Percentiles rank a stretch among this genome's conserved stretches.
phyloP scores from a whole-genome alignment of 2,113 vertebrate genomes.

The Caretta caretta region DNA sequence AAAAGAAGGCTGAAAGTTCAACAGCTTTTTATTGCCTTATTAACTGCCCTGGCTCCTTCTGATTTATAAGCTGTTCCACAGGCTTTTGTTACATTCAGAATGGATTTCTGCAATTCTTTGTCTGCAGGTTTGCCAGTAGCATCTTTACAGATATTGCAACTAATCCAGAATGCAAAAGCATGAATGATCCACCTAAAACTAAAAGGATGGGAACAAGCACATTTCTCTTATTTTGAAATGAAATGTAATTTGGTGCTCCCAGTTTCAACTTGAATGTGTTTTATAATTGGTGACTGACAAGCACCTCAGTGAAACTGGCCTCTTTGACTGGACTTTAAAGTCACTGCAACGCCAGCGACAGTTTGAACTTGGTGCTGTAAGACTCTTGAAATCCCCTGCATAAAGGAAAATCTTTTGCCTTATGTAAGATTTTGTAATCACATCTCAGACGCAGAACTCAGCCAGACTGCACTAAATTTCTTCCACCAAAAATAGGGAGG shows the following conservation, averaged over 20 bases:
- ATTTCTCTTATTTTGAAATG: background rate
- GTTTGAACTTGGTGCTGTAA: background rate
- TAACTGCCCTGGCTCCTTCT: background rate
- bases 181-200: background rate
- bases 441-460: slow-evolving; percentile 7
- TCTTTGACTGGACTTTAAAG: background rate
- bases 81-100: background rate
- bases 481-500: background rate
- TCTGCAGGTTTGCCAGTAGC: background rate
- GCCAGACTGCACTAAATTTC: background rate
- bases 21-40: background rate
- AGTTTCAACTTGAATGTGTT: background rate
- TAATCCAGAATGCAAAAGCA: background rate
- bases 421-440: background rate
- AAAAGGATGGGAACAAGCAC: background rate
- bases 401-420: background rate
- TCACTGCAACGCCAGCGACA: background rate
- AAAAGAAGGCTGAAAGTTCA: background rate
- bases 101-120: background rate
- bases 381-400: background rate
- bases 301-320: background rate
- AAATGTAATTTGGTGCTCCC: background rate
- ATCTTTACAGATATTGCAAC: background rate
- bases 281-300: background rate
- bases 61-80: background rate